Base-by-base conservation (phyloP, 2,888 invertebrate genomes). In the Parnassius glacialis region DNA sequence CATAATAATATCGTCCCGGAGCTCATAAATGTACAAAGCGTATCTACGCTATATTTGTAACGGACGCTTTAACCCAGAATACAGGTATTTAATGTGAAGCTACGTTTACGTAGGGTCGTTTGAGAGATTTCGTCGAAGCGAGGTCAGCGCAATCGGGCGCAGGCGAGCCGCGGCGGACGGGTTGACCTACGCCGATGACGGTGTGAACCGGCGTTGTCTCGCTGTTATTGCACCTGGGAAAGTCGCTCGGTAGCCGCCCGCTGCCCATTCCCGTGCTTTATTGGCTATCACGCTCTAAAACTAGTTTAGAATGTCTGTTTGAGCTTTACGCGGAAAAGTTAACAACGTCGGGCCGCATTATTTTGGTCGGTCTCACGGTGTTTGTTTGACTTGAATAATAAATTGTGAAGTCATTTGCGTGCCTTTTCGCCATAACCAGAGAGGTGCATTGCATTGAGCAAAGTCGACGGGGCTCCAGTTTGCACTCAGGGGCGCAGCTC, bases 261-360 rank as follows among this genome's bases (percentile, higher is more conserved):
- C 76, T 76, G 80, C 78, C 85, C 87, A 86, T 88, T 88, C 80
- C 75, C 74, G 76, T 75, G 80, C 81, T 81, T 90, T 90, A 90
- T 88, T 86, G 83, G 81, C 87, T 85, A 87, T 88, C 85, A 87
- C 71, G 80, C 78, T 78, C 80, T 81, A 79, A 86, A 87, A 89
- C 89, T 83, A 84, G 90, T 89, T 88, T 87, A 70, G 76, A 85
- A 87, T 83, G 82, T 78, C 71, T 80, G 75, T 82, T 83, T 81
- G 81, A 75, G 79, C 74, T 78, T 81, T 87, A 85, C 84, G 78
- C 74, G 79, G 84, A 87, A 85, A 74, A 69, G 76, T 74, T 75
- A 75, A 71, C 73, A 76, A 76, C 75, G 78, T 80, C 77, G 78
- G 73, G 68, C 59, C 70, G 74, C 67, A 74, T 82, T 81, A 83